Base-by-base conservation (phyloP, 2,888 invertebrate species). In the Invenusta paracnida region DNA sequence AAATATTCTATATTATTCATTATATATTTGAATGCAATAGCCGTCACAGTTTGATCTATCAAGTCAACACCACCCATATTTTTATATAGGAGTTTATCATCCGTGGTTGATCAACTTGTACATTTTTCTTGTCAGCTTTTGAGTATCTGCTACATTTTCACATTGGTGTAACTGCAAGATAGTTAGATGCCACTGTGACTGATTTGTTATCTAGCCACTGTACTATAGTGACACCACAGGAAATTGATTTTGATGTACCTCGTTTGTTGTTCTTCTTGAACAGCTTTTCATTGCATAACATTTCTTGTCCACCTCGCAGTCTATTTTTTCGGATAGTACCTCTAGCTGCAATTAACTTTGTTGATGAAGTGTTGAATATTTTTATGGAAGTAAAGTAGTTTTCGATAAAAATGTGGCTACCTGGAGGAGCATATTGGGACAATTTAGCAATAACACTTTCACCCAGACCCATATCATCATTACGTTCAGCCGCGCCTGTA, bases 61-160 rank as follows among this genome's bases (percentile, higher is more conserved):
- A 82, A 29, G 29, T 82, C 82, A 30, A 82, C 82, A 30, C 2
- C 82, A 5, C 82, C 82, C 82, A 82, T 82, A 28, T 82, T 5
- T 17, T 5, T 29, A 28, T 82, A 28, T 82, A 82, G 1, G 11
- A n/a, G 29, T 82, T 82, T 2, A 82, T 82, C 2, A 82, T 29
- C 1, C 27, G 29, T 30, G 82, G 82, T 82, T 30, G 29, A 30
- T 82, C 31, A 17, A 82, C 5, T 30, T 29, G 29, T 17, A 82
- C 82, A 82, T 82, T 28, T 13, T 82, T n/a, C n/a, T n/a, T n/a
- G n/a, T n/a, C n/a, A n/a, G n/a, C n/a, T n/a, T n/a, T n/a, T n/a
- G n/a, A n/a, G 25, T 30, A 27, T 82, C 27, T 82, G 31, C 82
- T 48, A 48, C 48, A 82, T 82, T 30, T 30, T 28, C 2, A 82